Percentiles rank a stretch among this genome's conserved stretches.
phyloP scores from a whole-genome alignment of 1,140 invertebrate genomes.

The Lasaia peninsularis region DNA sequence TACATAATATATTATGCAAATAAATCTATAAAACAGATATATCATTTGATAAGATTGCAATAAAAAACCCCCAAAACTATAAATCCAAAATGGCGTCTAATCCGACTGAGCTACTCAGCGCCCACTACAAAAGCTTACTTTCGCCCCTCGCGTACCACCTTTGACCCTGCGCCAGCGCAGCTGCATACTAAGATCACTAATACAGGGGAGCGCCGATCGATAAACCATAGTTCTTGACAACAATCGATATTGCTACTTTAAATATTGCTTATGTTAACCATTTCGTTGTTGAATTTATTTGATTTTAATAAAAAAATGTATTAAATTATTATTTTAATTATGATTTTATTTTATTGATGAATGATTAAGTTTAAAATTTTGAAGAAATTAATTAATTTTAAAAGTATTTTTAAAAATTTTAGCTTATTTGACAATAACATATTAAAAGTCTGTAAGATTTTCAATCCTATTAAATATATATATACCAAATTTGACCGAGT shows the following conservation, averaged over 20 bases:
- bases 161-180: conserved; percentile 69
- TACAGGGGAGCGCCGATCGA: conserved; percentile 54
- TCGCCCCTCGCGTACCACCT: conserved; percentile 57
- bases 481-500: too few species aligned
- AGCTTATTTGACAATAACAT: too few species aligned
- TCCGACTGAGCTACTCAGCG: conserved; percentile 53
- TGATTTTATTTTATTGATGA: too few species aligned
- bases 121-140: conserved; percentile 56
- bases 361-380: too few species aligned
- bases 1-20: too few species aligned
- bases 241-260: conserved; percentile 20
- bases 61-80: conserved; percentile 15
- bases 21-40: neutral
- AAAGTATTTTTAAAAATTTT: too few species aligned
- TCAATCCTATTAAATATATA: too few species aligned
- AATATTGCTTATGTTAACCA: neutral
- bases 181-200: conserved; percentile 60
- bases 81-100: conserved; percentile 46
- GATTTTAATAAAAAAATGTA: too few species aligned
- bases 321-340: too few species aligned
- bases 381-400: too few species aligned
- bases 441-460: too few species aligned
- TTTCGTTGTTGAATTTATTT: too few species aligned
- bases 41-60: neutral
- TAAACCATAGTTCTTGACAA: conserved; percentile 26